Percentiles rank a stretch among this genome's conserved stretches.
phyloP scores from a whole-genome alignment of 2,113 vertebrate species.

The Oncorhynchus gorbuscha region DNA sequence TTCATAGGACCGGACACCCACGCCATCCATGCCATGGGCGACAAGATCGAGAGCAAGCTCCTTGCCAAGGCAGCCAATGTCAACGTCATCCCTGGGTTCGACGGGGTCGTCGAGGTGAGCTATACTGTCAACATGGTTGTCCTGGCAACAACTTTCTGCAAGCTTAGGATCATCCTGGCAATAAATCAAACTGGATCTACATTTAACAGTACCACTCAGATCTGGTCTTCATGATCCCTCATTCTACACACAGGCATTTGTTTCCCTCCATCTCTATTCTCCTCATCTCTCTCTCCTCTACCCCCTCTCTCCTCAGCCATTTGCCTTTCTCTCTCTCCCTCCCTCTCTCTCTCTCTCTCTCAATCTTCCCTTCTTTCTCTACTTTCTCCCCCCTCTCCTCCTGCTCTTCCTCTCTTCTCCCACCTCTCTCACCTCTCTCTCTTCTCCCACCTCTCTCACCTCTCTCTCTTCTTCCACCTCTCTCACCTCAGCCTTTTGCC shows the following conservation, averaged over 20 bases:
- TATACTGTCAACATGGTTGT: too few relatives aligned
- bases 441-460: too few relatives aligned
- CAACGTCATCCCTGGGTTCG: conserved; percentile 96
- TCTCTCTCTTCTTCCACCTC: too few relatives aligned
- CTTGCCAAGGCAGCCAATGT: conserved; percentile 94
- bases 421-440: too few relatives aligned
- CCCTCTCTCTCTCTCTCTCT: too few relatives aligned
- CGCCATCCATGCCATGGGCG: conserved; percentile 97
- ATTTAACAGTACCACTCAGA: not conserved
- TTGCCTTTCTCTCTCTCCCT: too few relatives aligned
- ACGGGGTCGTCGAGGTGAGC: conserved; percentile 94
- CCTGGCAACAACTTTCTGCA: too few relatives aligned
- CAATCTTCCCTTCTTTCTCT: too few relatives aligned
- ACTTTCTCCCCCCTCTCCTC: too few relatives aligned
- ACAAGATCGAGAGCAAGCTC: conserved; percentile 98
- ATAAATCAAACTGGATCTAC: not conserved
- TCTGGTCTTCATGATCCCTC: not conserved
- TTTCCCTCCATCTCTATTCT: not conserved
- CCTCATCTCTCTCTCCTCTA: not conserved
- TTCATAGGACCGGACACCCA: conserved; percentile 98
- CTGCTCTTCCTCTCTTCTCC: too few relatives aligned
- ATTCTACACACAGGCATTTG: not conserved
- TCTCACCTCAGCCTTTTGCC: too few relatives aligned
- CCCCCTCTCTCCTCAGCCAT: too few relatives aligned
- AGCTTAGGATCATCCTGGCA: not conserved